Percentiles rank a stretch among this genome's conserved stretches.
phyloP scores from a whole-genome alignment of 1,140 invertebrate species.

The Ceratoteleas bidentatus region DNA sequence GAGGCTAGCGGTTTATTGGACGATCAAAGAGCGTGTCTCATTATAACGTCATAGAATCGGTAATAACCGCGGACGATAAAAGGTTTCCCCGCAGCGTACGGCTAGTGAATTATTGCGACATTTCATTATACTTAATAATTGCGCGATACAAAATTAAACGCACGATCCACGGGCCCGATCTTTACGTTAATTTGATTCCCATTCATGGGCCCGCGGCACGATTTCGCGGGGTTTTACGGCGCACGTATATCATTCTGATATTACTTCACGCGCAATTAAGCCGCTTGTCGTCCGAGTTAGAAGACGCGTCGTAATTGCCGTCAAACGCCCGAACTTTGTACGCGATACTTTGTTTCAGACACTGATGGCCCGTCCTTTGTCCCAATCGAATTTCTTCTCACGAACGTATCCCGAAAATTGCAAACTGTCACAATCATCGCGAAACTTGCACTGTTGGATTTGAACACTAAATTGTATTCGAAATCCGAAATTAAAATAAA shows the following conservation, averaged over 20 bases:
- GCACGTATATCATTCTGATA: conserved; percentile 28
- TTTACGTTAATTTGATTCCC: conserved; percentile 41
- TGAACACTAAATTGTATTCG: too few relatives aligned
- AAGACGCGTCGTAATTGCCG: background rate
- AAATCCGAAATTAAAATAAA: too few relatives aligned
- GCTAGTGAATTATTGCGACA: conserved; percentile 50
- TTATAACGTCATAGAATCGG: conserved; percentile 40
- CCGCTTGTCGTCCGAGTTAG: background rate
- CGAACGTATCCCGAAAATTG: too few relatives aligned
- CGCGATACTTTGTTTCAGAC: background rate
- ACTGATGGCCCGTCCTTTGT: too few relatives aligned
- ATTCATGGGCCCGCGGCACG: conserved; percentile 26
- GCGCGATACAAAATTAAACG: conserved; percentile 22
- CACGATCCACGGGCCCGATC: conserved; percentile 22
- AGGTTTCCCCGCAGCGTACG: conserved; percentile 38
- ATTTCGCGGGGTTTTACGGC: conserved; percentile 12
- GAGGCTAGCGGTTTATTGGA: conserved; percentile 16
- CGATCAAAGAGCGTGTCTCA: conserved; percentile 27
- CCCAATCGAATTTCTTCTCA: too few relatives aligned
- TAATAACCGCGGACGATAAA: conserved; percentile 39
- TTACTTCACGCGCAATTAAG: conserved; percentile 29
- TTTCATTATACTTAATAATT: conserved; percentile 31
- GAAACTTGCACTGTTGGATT: too few relatives aligned
- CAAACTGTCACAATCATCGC: too few relatives aligned
- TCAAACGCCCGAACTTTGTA: conserved; percentile 14